A percentile compares a stretch with the other conserved stretches of the same genome.
phyloP scores from a whole-genome alignment of 2,113 vertebrate species.

The Gulo gulo region DNA sequence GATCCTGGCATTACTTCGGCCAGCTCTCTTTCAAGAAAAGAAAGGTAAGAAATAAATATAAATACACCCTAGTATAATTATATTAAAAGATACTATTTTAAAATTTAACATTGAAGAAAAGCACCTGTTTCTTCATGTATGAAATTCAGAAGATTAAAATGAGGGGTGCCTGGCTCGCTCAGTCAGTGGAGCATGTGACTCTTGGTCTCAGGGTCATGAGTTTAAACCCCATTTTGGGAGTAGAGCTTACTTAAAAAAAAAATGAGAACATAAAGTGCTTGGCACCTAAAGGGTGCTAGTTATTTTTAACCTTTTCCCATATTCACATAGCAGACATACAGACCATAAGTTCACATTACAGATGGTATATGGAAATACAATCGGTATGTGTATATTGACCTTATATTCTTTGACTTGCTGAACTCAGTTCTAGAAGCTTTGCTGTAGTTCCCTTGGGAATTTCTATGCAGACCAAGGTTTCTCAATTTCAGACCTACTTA shows the following conservation, averaged over 20 bases:
- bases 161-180: not conserved
- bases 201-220: not conserved
- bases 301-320: not conserved
- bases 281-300: not conserved
- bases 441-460: not conserved
- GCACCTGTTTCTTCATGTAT: not conserved
- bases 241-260: not conserved
- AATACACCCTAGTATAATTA: not conserved
- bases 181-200: not conserved
- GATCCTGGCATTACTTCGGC: slow-evolving; percentile 61
- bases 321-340: not conserved
- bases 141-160: slow-evolving; percentile 7
- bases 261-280: not conserved
- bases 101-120: not conserved
- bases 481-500: not conserved
- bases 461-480: not conserved
- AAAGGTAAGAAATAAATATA: slow-evolving; percentile 45
- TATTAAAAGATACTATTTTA: not conserved
- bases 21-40: slow-evolving; percentile 37
- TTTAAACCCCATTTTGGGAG: not conserved
- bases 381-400: not conserved
- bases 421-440: not conserved
- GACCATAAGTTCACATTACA: not conserved
- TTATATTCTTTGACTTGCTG: not conserved
- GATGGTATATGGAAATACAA: not conserved